Conservation (phyloP, 2,888 invertebrate species). For the Perdita meconis region DNA sequence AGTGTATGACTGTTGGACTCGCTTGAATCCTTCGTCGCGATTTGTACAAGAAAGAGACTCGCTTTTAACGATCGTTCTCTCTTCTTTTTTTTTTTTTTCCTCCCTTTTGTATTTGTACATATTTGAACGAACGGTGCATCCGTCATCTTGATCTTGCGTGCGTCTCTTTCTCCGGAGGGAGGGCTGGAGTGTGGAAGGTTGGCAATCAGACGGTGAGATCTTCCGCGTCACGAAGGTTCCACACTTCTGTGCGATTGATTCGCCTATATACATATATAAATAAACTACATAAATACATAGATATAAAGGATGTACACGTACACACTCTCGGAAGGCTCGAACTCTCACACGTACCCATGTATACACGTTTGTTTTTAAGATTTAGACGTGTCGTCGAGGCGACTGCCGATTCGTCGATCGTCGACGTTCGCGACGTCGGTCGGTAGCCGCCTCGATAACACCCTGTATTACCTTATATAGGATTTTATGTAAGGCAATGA, state of each 20-base stretch:
- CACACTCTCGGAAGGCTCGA: constrained; percentile 27
- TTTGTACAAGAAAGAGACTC: constrained; percentile 82
- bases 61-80: constrained; percentile 34
- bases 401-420: neutral
- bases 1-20: constrained; percentile 74
- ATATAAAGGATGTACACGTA: constrained; percentile 50
- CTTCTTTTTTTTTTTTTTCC: no score
- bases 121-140: constrained; percentile 40
- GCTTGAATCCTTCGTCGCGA: neutral
- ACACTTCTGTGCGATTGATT: constrained; percentile 59
- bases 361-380: constrained; percentile 57
- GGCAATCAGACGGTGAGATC: constrained; percentile 33
- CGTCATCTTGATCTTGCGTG: constrained; percentile 18
- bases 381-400: constrained; percentile 52
- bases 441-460: constrained; percentile 46
- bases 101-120: constrained; percentile 70
- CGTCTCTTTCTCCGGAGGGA: constrained; percentile 2
- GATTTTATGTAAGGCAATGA: constrained; percentile 58
- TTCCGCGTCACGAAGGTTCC: constrained; percentile 35
- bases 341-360: constrained; percentile 37
- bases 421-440: neutral
- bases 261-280: constrained; percentile 71
- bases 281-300: constrained; percentile 67
- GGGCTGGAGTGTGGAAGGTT: neutral
- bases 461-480: constrained; percentile 53